Conservation (phyloP, 2,797 vertebrate genomes). For the Zonotrichia albicollis region DNA sequence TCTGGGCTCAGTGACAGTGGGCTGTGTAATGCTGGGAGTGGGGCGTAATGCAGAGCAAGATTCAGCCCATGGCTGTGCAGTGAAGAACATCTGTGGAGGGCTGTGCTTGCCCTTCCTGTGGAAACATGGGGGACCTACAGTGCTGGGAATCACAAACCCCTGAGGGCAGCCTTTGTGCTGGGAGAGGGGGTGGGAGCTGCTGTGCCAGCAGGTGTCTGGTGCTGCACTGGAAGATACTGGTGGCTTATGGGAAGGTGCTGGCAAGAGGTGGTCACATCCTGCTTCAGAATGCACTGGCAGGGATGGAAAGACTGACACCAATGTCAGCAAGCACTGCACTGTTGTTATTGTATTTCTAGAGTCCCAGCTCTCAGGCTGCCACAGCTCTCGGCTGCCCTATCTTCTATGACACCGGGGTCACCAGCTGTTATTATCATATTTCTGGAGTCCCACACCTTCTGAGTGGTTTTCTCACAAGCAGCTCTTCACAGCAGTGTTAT, state of each 20-base stretch:
- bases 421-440: too few species aligned
- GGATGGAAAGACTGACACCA: not conserved
- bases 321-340: rapidly evolving
- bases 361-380: too few species aligned
- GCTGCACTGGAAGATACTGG: not conserved
- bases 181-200: not conserved
- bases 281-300: not conserved
- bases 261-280: not conserved
- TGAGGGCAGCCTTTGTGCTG: not conserved
- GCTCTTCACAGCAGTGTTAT: too few species aligned
- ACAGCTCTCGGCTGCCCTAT: too few species aligned
- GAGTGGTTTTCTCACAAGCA: too few species aligned
- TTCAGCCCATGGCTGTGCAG: not conserved
- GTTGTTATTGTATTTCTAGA: too few species aligned
- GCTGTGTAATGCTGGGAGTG: not conserved
- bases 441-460: too few species aligned
- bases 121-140: not conserved
- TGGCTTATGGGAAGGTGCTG: not conserved
- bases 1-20: not conserved
- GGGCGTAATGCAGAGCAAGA: not conserved
- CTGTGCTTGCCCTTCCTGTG: not conserved
- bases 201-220: not conserved
- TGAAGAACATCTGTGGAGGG: not conserved
- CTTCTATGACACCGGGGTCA: too few species aligned
- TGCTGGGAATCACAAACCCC: not conserved